Base-by-base conservation (phyloP, 2,113 vertebrate species). In the Hippopotamus amphibius region DNA sequence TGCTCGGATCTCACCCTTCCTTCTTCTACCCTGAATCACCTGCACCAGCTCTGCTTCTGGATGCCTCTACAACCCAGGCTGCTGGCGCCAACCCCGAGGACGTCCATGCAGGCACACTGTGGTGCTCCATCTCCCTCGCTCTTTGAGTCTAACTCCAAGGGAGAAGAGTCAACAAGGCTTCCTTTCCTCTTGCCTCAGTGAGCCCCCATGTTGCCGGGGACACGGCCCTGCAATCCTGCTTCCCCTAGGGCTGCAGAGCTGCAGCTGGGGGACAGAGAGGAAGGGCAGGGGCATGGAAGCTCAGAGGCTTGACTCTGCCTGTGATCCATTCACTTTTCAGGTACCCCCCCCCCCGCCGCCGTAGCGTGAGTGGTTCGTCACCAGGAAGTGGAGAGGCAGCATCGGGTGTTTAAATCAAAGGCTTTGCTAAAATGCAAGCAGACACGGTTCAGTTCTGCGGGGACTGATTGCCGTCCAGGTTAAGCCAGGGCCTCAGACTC, bases 21-120 rank as follows among this genome's bases (percentile, higher is more conserved):
- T 71, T 80, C 82, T 80, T 87, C 43, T 76, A 92, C 74, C 81
- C 74, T 59, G 11, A 89, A 71, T 97, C 96, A 98, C 96, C 97
- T 97, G 80, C 80, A 94, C 88, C 28, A 21, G 24, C 92, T 96
- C 84, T 88, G 83, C 95, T 94, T 95, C 46, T 82, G 86, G 88
- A 82, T 11, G 57, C 79, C 80, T 66, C 88, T 57, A 12, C 37
- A 65, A 63, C 57, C 79, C 55, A 82, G 55, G 79, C 74, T 33
- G 28, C 96, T 91, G 92, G 87, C 88, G 43, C 83, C 46, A 46
- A 10, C 28, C 4, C 55, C 37, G 28, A 33, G 37, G 68, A 91
- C 15, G 2, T 0, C 28, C 46, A 57, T 33, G 33, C 41, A 37
- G 65, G 7, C 37, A 48, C 14, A 7, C 55, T 57, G 2, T 6